Evolutionary conservation across 2,797 vertebrate species (phyloP).

Genomic region (Tympanoctomys barrerae): DNA sequence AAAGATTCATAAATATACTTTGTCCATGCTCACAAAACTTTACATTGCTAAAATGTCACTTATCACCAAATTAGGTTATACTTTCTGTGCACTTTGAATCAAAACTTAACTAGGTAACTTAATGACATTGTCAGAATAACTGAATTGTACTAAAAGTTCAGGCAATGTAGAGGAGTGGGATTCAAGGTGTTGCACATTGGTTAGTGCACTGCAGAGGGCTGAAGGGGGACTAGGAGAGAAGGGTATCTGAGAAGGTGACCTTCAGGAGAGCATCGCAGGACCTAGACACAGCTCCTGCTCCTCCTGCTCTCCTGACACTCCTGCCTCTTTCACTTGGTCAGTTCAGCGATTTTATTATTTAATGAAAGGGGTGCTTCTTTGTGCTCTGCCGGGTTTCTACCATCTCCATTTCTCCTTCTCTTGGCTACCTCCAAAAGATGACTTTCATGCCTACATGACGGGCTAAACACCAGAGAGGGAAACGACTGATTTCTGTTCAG

Average conservation of each 20-base stretch:
- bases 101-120: background rate
- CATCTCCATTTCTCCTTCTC: constrained; percentile 70
- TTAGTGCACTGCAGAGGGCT: background rate
- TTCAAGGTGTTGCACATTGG: background rate
- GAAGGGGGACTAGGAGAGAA: background rate
- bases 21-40: background rate
- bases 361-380: constrained; percentile 82
- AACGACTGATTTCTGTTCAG: constrained; percentile 78
- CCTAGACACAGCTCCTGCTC: constrained; percentile 58
- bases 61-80: background rate
- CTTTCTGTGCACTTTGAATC: background rate
- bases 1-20: background rate
- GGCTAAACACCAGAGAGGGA: constrained; percentile 75
- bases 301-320: constrained; percentile 78
- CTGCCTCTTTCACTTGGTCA: constrained; percentile 76
- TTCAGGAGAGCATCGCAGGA: constrained; percentile 16
- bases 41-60: background rate
- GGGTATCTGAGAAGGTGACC: background rate
- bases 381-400: constrained; percentile 71
- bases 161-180: background rate
- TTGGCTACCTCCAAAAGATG: constrained; percentile 62
- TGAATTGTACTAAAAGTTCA: background rate
- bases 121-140: background rate
- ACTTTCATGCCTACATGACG: constrained; percentile 83
- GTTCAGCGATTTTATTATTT: constrained; percentile 74